A percentile compares a stretch with the other conserved stretches of the same genome.
phyloP scores from a whole-genome alignment of 2,888 invertebrate species.

The Phengaris alcon region DNA sequence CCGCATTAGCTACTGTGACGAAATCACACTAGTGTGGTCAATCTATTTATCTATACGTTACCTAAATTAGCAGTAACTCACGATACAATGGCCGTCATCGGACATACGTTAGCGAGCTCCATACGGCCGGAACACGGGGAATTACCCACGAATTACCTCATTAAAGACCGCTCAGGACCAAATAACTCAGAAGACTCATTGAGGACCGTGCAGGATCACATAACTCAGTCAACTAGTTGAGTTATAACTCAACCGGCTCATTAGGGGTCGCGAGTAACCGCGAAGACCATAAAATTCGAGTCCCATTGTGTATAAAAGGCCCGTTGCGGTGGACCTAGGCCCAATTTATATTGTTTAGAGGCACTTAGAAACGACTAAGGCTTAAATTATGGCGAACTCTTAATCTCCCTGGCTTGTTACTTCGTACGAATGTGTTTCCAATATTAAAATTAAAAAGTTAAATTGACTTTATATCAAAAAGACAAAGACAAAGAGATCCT shows the following conservation, averaged over 20 bases:
- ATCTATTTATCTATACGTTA: neutral
- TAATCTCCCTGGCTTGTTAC: neutral
- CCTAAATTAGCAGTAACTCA: constrained; percentile 26
- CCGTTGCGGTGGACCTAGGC: constrained; percentile 17
- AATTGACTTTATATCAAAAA: neutral
- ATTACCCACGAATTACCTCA: constrained; percentile 1
- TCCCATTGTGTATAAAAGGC: neutral
- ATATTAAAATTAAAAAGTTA: neutral
- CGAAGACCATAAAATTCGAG: constrained; percentile 21
- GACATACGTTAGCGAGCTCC: constrained; percentile 20
- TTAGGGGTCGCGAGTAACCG: constrained; percentile 12
- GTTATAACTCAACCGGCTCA: neutral
- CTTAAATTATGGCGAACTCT: neutral
- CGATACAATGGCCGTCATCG: constrained; percentile 21
- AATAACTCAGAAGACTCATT: neutral
- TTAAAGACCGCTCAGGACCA: constrained; percentile 9
- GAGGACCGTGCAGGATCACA: neutral
- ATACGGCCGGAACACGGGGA: constrained; percentile 19
- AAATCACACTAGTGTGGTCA: neutral
- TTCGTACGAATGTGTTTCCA: neutral
- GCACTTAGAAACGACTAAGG: neutral
- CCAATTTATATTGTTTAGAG: constrained; percentile 21
- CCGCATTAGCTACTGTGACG: neutral
- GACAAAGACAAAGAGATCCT: too few relatives aligned
- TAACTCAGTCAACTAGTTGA: neutral